Percentiles rank a stretch among this genome's conserved stretches.
Evolutionary conservation across 2,888 invertebrate genomes (phyloP).

Genomic region (Sphaerophoria rueppellii): DNA sequence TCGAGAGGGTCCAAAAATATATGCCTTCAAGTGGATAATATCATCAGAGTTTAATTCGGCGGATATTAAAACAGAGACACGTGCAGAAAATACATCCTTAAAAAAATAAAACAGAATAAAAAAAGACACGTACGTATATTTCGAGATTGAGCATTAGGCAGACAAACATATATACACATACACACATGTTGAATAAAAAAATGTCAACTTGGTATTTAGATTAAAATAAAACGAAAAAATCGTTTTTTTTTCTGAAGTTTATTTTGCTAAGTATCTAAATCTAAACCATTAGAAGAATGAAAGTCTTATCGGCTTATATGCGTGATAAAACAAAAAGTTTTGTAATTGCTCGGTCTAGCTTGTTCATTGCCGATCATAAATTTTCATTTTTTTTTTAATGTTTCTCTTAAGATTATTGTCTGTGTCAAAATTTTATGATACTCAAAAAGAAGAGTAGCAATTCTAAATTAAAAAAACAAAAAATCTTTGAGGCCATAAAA

Average conservation of each 20-base stretch:
- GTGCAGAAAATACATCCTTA: conserved; percentile 15
- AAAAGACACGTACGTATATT: conserved; percentile 26
- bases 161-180: neutral
- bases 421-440: too few species aligned
- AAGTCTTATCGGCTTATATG: too few species aligned
- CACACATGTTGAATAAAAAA: neutral
- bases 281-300: too few species aligned
- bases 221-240: neutral
- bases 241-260: neutral
- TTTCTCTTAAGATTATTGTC: too few species aligned
- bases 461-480: too few species aligned
- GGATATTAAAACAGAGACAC: conserved; percentile 13
- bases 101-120: conserved; percentile 16
- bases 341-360: too few species aligned
- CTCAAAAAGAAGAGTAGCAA: too few species aligned
- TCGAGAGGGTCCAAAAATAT: conserved; percentile 42
- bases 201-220: neutral
- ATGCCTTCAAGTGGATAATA: conserved; percentile 42
- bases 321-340: too few species aligned
- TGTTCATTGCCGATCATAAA: too few species aligned
- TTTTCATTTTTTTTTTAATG: too few species aligned
- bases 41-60: conserved; percentile 29
- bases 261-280: too few species aligned
- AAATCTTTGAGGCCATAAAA: too few species aligned
- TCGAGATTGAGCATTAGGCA: conserved; percentile 10